Conservation (phyloP, 2,888 invertebrate genomes). For the Rotaria sp. region DNA sequence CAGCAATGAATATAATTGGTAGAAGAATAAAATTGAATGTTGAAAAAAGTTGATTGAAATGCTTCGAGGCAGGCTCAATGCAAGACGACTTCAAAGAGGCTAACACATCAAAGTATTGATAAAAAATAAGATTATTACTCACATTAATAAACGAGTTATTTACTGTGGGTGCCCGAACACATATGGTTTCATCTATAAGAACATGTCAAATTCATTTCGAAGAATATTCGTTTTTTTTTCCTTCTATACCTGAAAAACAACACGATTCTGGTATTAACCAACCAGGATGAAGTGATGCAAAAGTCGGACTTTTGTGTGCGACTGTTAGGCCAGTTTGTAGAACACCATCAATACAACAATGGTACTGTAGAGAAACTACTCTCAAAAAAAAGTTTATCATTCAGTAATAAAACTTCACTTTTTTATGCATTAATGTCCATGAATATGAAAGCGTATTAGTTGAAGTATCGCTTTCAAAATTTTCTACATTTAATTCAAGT, state of each 20-base stretch:
- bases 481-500: neutral
- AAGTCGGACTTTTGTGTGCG: neutral
- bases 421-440: neutral
- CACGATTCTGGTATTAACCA: neutral
- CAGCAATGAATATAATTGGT: neutral
- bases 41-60: neutral
- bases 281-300: neutral
- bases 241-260: neutral
- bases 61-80: neutral
- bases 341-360: neutral
- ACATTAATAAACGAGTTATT: neutral
- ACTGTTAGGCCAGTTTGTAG: neutral
- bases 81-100: neutral
- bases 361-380: neutral
- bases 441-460: neutral
- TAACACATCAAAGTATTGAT: neutral
- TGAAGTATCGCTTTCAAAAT: neutral
- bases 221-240: no score
- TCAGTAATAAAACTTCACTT: neutral
- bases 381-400: neutral
- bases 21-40: neutral
- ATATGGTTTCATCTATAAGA: neutral
- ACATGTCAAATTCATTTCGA: neutral
- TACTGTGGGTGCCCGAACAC: neutral
- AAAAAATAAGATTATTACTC: neutral